Conservation (phyloP, 2,888 invertebrate genomes). For the Teleiodes luculella region DNA sequence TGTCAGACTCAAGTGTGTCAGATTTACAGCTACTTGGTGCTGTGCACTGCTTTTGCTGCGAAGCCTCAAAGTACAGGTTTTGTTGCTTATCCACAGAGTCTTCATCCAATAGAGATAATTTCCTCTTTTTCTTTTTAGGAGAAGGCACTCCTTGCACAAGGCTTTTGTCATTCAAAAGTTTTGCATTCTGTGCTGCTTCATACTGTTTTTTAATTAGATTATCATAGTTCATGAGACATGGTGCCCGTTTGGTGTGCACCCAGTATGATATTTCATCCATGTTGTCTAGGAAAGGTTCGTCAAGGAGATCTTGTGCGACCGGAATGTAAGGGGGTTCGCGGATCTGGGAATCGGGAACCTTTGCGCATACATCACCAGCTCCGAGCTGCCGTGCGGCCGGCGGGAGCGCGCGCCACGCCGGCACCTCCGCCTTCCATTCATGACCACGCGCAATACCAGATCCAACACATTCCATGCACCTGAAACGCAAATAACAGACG, state of each 20-base stretch:
- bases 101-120: constrained; percentile 53
- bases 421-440: constrained; percentile 5
- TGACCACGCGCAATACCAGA: constrained; percentile 31
- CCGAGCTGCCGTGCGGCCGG: constrained; percentile 37
- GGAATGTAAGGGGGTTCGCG: constrained; percentile 22
- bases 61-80: constrained; percentile 57
- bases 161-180: constrained; percentile 43
- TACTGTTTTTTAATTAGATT: constrained; percentile 47
- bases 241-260: constrained; percentile 67
- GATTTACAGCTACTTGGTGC: constrained; percentile 45
- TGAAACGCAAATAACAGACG: constrained; percentile 32
- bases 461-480: constrained; percentile 61
- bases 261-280: constrained; percentile 73
- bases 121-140: constrained; percentile 56
- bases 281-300: constrained; percentile 62
- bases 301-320: constrained; percentile 16
- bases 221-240: constrained; percentile 67
- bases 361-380: constrained; percentile 30
- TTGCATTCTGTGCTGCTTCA: constrained; percentile 48
- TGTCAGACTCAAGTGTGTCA: constrained; percentile 48
- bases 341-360: too few species aligned
- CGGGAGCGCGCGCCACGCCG: constrained; percentile 29
- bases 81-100: constrained; percentile 49
- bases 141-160: constrained; percentile 37
- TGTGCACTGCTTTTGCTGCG: constrained; percentile 39